Evolutionary conservation across 2,113 vertebrate species (phyloP).

Genomic region (Phylloscopus trochilus): DNA sequence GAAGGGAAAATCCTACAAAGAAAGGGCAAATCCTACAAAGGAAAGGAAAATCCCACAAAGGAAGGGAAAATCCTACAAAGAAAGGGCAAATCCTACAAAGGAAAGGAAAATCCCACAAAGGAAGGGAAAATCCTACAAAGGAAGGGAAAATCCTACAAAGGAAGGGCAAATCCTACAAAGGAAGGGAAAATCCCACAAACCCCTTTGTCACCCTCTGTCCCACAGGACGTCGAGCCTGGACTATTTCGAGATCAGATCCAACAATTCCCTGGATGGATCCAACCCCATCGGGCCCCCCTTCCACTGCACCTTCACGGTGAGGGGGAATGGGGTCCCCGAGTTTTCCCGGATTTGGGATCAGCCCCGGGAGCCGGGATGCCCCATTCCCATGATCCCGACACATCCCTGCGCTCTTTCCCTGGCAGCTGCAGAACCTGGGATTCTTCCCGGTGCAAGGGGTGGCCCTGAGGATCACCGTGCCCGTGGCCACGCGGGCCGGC

Average conservation of each 20-base stretch:
- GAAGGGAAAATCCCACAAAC: neutral
- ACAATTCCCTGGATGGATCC: neutral
- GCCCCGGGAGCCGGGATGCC: neutral
- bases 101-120: neutral
- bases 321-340: rapidly evolving
- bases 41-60: neutral
- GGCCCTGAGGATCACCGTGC: neutral
- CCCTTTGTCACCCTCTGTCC: neutral
- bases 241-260: neutral
- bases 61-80: too few species aligned
- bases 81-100: too few species aligned
- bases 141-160: neutral
- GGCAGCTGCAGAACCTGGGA: neutral
- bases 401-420: neutral
- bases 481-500: neutral
- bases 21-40: neutral
- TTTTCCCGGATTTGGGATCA: neutral
- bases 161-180: neutral
- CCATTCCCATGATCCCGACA: rapidly evolving
- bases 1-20: too few species aligned
- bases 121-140: too few species aligned
- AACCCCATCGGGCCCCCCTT: neutral
- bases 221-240: neutral
- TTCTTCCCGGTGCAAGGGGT: neutral
- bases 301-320: neutral